Percentiles rank a stretch among this genome's conserved stretches.
Evolutionary conservation across 2,797 vertebrate genomes (phyloP).

Genomic region (Lutjanus campechanus): DNA sequence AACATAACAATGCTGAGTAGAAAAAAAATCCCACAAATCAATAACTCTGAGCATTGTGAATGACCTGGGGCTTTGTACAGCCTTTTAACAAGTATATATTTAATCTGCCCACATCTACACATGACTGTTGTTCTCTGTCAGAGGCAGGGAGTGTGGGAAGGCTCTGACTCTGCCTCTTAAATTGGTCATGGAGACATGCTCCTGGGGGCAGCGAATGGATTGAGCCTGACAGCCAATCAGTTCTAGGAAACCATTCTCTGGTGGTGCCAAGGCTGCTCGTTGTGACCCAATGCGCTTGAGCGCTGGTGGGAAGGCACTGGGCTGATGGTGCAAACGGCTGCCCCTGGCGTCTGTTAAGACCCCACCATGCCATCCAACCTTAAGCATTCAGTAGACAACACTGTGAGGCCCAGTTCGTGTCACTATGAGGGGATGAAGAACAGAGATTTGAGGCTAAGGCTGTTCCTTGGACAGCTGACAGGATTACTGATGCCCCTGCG

Average conservation of each 20-base stretch:
- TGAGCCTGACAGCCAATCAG: slow-evolving; percentile 80
- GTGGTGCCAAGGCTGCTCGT: slow-evolving; percentile 71
- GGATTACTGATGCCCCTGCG: slow-evolving; percentile 73
- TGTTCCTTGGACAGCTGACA: slow-evolving; percentile 67
- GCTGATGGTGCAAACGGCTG: slow-evolving; percentile 73
- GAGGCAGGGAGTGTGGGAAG: slow-evolving; percentile 81
- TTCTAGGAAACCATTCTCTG: slow-evolving; percentile 70
- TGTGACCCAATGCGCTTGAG: slow-evolving; percentile 73
- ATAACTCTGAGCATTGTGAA: slow-evolving; percentile 55
- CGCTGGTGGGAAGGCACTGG: slow-evolving; percentile 66
- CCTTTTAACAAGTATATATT: slow-evolving; percentile 74
- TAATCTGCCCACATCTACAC: slow-evolving; percentile 72
- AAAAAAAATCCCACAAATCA: slow-evolving; percentile 56
- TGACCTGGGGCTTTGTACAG: slow-evolving; percentile 58
- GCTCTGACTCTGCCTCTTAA: slow-evolving; percentile 77
- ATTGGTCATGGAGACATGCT: slow-evolving; percentile 79
- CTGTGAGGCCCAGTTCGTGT: slow-evolving; percentile 39
- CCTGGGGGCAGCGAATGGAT: slow-evolving; percentile 76
- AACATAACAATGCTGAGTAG: slow-evolving; percentile 17
- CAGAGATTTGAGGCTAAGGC: slow-evolving; percentile 63
- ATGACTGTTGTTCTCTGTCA: slow-evolving; percentile 58
- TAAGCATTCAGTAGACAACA: slow-evolving; percentile 61
- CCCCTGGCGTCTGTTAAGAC: slow-evolving; percentile 73
- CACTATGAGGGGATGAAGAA: slow-evolving; percentile 63
- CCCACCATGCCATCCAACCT: slow-evolving; percentile 42